A percentile compares a stretch with the other conserved stretches of the same genome.
Conservation (phyloP, 2,113 vertebrate genomes). For the Malurus melanocephalus region DNA sequence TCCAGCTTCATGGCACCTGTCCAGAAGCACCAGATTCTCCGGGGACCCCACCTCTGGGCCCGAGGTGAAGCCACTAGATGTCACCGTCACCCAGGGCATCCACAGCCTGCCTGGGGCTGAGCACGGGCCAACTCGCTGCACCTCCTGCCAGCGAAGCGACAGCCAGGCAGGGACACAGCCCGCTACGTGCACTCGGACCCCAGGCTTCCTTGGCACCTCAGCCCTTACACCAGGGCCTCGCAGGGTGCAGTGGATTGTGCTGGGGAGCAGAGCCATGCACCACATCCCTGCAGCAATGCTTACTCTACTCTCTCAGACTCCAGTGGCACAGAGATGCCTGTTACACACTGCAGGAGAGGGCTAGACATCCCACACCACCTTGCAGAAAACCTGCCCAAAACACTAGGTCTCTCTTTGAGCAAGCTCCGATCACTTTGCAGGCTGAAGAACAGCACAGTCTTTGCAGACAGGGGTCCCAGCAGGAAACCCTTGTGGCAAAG, state of each 20-base stretch:
- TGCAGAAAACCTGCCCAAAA: not conserved
- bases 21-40: not conserved
- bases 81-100: not conserved
- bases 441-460: not conserved
- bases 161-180: not conserved
- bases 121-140: not conserved
- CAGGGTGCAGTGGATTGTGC: accelerated
- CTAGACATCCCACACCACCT: not conserved
- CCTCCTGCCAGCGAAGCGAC: accelerated
- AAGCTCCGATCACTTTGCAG: not conserved
- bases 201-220: not conserved
- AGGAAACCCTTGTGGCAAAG: not conserved
- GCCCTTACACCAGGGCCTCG: accelerated
- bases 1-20: not conserved
- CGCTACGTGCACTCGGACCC: accelerated
- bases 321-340: not conserved
- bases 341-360: not conserved
- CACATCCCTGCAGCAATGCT: not conserved
- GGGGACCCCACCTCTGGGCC: not conserved
- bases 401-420: not conserved
- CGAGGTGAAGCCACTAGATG: conserved; percentile 28
- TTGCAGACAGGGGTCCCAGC: not conserved
- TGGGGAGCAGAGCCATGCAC: not conserved
- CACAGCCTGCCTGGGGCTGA: not conserved
- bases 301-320: not conserved